phyloP scores from a whole-genome alignment of 2,888 invertebrate genomes.

The Theodoxus fluviatilis region DNA sequence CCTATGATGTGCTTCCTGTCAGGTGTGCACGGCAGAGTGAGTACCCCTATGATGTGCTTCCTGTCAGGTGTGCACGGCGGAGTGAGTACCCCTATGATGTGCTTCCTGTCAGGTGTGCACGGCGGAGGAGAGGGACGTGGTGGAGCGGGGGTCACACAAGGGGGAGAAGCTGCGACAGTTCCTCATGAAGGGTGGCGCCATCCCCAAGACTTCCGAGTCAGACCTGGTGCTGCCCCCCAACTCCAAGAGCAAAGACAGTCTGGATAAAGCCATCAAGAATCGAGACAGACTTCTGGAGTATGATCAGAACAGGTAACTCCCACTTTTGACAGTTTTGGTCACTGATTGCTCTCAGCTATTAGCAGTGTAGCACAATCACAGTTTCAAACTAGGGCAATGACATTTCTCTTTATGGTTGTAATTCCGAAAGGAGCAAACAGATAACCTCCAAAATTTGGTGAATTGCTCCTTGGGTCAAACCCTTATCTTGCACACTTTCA shows the following conservation, averaged over 20 bases:
- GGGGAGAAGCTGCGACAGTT: conserved; percentile 74
- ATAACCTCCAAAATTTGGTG: too few relatives aligned
- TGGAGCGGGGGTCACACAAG: conserved; percentile 75
- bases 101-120: conserved; percentile 72
- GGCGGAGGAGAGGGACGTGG: conserved; percentile 75
- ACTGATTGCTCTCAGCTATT: too few relatives aligned
- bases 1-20: too few relatives aligned
- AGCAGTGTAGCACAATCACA: too few relatives aligned
- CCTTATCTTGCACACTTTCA: too few relatives aligned
- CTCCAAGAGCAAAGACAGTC: conserved; percentile 64
- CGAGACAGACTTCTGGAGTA: conserved; percentile 84
- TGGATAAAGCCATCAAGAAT: conserved; percentile 78
- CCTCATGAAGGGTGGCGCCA: conserved; percentile 68
- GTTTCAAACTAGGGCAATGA: background rate
- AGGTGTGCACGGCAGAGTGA: too few relatives aligned
- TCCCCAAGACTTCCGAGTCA: conserved; percentile 24
- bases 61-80: too few relatives aligned
- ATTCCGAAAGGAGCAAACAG: too few relatives aligned
- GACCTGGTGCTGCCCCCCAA: conserved; percentile 33
- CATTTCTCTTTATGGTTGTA: background rate
- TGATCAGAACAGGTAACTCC: conserved; percentile 77
- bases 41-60: too few relatives aligned
- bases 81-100: too few relatives aligned
- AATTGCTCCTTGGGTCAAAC: too few relatives aligned
- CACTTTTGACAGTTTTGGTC: background rate